Base-by-base conservation (phyloP, 2,888 invertebrate species). In the Diplolepis rosae region DNA sequence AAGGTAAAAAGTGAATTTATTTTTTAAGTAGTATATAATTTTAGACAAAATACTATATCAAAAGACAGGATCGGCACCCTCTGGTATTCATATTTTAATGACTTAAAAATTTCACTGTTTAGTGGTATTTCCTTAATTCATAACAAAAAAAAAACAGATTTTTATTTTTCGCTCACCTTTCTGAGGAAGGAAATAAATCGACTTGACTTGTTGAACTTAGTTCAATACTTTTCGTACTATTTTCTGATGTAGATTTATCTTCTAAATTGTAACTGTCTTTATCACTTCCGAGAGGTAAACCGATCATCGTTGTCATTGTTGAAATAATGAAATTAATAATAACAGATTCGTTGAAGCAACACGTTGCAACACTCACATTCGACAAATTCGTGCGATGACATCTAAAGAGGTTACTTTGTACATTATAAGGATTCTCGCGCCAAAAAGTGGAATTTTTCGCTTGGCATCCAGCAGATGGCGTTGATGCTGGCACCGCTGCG, bases 131-230 rank as follows among this genome's bases (percentile, higher is more conserved):
- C n/a, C n/a, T n/a, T n/a, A n/a, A n/a, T n/a, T n/a, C n/a, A n/a
- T n/a, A n/a, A n/a, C n/a, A n/a, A n/a, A n/a, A 15, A 4, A 45
- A 45, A 45, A 2, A 1, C 2, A 18, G 9, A 45, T 45, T 1
- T 7, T 45, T 7, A 45, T 42, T 42, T 15, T 15, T 39, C 28
- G 30, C 54, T 54, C 4, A 61, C 61, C 61, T n/a, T 61, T 61
- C 15, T 39, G 18, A 22, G 1, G 39, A 24, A 39, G 61, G 22
- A n/a, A 24, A 2, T 39, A n/a, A 13, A 35, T n/a, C n/a, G n/a
- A 61, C 39, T 35, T 42, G 39, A 39, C 35, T 32, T 13, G 24
- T 51, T n/a, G 61, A 1, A 42, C 24, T 42, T 6, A 61, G 24
- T 13, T 39, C 24, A 13, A 39, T 61, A n/a, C 24, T n/a, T 0